Base-by-base conservation (phyloP, 1,140 invertebrate genomes). In the Delia radicum region DNA sequence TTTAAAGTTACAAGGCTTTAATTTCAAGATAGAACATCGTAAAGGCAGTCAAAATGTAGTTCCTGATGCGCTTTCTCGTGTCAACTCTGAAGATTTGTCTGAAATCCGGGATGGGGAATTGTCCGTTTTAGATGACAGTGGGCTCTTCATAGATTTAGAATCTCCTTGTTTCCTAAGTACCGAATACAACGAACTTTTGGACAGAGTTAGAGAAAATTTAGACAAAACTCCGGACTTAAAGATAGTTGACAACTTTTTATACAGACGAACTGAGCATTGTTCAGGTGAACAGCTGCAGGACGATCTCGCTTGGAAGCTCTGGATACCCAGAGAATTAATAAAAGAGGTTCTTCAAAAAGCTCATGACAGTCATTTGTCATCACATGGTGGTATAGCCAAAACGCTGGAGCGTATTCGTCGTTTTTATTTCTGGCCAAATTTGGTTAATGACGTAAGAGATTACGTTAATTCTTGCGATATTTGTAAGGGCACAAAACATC, bases 21-120 rank as follows among this genome's bases (percentile, higher is more conserved):
- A 79, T n/a, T 83, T 80, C 65, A 73, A 83, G 12, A 79, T 89
- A 12, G 73, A 78, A 12, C 85, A 89, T 78, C 78, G 87, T 55
- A 81, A 80, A 28, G 87, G 87, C 6, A 79, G 75, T 26, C 18
- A 78, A 6, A 82, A 87, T 72, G 31, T 75, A 3, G 83, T 87
- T n/a, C 82, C 85, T 2, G 85, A 87, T 73, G 79, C 81, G 7
- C 73, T 88, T 24, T 86, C 82, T 26, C 62, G 78, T 24, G 29
- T n/a, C 12, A 37, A 42, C n/a, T 37, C n/a, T 2, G 55, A 76
- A n/a, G 75, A 77, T 37, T 29, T 29, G 27, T 29, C 13, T 6
- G 63, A 29, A n/a, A n/a, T 67, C 15, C 4, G 4, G 6, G n/a
- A 13, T 12, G 0, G 3, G 4, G 28, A 15, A 26, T 21, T 48